Conservation (phyloP, 1,140 invertebrate genomes). For the Lepidostoma basale region DNA sequence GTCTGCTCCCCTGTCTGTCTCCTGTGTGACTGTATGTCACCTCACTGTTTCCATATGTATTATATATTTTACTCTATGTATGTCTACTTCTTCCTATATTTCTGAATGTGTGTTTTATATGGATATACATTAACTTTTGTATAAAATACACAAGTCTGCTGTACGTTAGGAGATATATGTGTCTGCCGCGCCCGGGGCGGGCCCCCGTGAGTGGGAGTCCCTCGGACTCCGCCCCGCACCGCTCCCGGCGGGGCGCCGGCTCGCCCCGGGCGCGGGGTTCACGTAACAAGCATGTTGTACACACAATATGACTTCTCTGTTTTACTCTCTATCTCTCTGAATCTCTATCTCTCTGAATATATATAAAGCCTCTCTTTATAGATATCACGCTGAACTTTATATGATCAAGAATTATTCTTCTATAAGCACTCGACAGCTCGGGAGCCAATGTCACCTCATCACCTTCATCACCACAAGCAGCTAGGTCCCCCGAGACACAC, state of each 20-base stretch:
- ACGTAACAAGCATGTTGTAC: conserved; percentile 31
- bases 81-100: conserved; percentile 32
- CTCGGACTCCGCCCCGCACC: not conserved
- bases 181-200: conserved; percentile 2
- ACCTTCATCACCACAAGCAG: not conserved
- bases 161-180: conserved; percentile 10
- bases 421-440: conserved; percentile 23
- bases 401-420: conserved; percentile 24
- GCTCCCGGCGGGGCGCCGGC: not conserved
- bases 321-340: conserved; percentile 33
- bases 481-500: not conserved
- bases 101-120: conserved; percentile 32
- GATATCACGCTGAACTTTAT: conserved; percentile 27
- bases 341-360: conserved; percentile 16
- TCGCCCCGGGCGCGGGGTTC: not conserved
- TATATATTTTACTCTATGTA: conserved; percentile 29
- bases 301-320: conserved; percentile 36
- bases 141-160: conserved; percentile 18
- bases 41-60: conserved; percentile 40
- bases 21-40: conserved; percentile 23
- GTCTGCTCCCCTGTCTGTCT: conserved; percentile 30
- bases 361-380: conserved; percentile 28
- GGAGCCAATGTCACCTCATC: not conserved
- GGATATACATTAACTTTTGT: conserved; percentile 17
- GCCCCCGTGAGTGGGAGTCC: not conserved